phyloP scores from a whole-genome alignment of 30 jellyfish, hydroid and myxozoan species.

The Rhopilema esculentum region DNA sequence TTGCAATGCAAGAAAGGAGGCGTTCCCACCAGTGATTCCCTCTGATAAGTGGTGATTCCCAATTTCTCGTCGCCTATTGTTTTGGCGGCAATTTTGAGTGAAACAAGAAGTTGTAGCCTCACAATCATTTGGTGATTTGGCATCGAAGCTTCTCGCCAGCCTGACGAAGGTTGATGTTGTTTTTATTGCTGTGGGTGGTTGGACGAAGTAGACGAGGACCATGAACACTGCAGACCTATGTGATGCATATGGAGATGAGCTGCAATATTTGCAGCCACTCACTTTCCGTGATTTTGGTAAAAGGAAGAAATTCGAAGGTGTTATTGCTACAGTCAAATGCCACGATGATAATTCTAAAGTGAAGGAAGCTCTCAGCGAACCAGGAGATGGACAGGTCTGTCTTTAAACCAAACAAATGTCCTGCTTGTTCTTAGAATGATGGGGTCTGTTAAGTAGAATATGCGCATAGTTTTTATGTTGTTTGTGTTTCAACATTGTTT shows the following conservation, averaged over 20 bases:
- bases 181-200: background rate
- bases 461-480: background rate
- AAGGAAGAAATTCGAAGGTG: conserved; percentile 47
- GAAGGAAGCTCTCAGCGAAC: conserved; percentile 72
- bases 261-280: conserved; percentile 43
- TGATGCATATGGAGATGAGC: conserved; percentile 77
- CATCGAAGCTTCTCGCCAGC: background rate
- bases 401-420: background rate
- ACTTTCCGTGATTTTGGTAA: conserved; percentile 66
- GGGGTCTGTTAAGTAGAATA: background rate
- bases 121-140: conserved; percentile 35
- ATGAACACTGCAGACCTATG: conserved; percentile 81
- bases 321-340: conserved; percentile 67
- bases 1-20: too few relatives aligned
- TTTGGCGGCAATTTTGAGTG: conserved; percentile 43
- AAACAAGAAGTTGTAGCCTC: conserved; percentile 27
- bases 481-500: too few relatives aligned
- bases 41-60: background rate
- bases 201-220: background rate
- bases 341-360: conserved; percentile 75
- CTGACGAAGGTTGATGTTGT: background rate
- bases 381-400: conserved; percentile 63
- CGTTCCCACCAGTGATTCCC: background rate
- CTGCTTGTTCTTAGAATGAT: background rate
- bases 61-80: background rate